Evolutionary conservation across 1,140 invertebrate genomes (phyloP), one percentile per base, ranked within the genome.

Genomic region (Chironomus striatipennis): DNA sequence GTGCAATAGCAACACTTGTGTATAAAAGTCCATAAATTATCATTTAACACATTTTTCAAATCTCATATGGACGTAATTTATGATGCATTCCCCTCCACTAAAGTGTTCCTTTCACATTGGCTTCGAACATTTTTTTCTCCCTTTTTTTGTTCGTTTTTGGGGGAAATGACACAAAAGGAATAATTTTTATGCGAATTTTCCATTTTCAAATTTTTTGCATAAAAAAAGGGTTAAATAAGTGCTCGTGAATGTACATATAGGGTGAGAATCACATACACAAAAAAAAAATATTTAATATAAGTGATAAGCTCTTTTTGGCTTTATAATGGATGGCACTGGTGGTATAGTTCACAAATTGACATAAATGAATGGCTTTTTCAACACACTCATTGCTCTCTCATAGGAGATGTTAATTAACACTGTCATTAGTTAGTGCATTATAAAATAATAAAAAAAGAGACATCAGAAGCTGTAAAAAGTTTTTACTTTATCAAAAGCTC

Each of bases 361-460:
- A 47, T 47, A 47, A 47, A 47, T 47, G 43, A 47, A 47, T 47
- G 43, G 15, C 9, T 47, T 47, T 47, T 10, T 10, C 15, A 15
- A 2, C 43, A 47, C 8, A 47, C 15, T 47, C 43, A 15, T 2
- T 47, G 8, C 43, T 47, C 43, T 15, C 43, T 47, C 43, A 47
- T 9, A 47, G 43, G 43, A 47, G 43, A 47, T 10, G 9, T 47
- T 47, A 47, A 47, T 47, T 47, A 47, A 47, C 43, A 47, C 2
- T 47, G 43, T 47, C 43, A 47, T 47, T 47, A 47, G 43, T 47
- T 47, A 47, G 43, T 47, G 43, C 43, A 47, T 47, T 47, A 47
- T 47, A 47, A 15, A 47, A 34, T 34, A 34, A 34, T 34, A 34
- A 34, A 34, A 34, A 34, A 34, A 34, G 5, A 5, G 24, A 34